Evolutionary conservation across 1,140 invertebrate species (phyloP).

Genomic region (Maconellicoccus hirsutus): DNA sequence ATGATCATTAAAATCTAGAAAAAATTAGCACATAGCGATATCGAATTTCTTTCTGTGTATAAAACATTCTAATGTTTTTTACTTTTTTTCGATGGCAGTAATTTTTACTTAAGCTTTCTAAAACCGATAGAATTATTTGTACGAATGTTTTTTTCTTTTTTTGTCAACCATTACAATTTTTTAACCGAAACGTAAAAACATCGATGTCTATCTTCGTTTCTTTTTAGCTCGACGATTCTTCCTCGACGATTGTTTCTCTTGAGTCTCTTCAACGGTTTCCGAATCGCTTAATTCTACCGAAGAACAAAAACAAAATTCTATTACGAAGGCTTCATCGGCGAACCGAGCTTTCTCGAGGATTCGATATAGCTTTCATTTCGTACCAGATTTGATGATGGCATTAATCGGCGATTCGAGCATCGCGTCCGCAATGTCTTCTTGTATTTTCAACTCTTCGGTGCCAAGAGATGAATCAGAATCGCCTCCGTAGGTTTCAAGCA

Average conservation of each 20-base stretch:
- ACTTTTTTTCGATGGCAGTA: not conserved
- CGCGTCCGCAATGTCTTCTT: constrained; percentile 84
- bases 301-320: not conserved
- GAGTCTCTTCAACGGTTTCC: not conserved
- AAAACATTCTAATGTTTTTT: too few relatives aligned
- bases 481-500: constrained; percentile 42
- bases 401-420: constrained; percentile 66
- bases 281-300: not conserved
- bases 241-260: not conserved
- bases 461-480: constrained; percentile 33
- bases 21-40: too few relatives aligned
- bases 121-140: not conserved
- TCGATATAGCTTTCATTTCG: too few relatives aligned
- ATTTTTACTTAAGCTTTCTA: not conserved
- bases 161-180: too few relatives aligned
- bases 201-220: not conserved
- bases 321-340: not conserved
- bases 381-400: constrained; percentile 23
- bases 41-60: too few relatives aligned
- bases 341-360: not conserved
- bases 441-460: constrained; percentile 59
- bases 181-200: too few relatives aligned
- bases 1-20: too few relatives aligned
- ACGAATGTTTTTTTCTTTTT: not conserved
- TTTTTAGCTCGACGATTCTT: constrained; percentile 3